phyloP scores from a whole-genome alignment of 2,797 vertebrate genomes.

The Centroberyx gerrardi region DNA sequence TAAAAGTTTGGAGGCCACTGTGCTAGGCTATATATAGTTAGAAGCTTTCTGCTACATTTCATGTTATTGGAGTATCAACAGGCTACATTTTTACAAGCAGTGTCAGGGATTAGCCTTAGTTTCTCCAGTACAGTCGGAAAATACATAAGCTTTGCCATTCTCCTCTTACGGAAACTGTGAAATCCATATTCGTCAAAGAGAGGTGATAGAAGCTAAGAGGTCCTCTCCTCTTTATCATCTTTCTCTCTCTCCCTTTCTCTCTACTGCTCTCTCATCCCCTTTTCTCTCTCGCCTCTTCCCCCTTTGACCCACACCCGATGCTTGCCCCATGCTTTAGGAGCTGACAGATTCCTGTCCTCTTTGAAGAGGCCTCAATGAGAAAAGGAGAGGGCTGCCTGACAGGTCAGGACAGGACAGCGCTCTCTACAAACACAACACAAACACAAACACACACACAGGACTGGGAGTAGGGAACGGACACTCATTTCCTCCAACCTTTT shows the following conservation, averaged over 20 bases:
- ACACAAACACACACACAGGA: slow-evolving; percentile 31
- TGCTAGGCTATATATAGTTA: background rate
- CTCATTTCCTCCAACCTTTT: slow-evolving; percentile 4
- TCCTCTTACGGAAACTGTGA: slow-evolving; percentile 5
- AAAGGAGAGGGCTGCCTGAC: background rate
- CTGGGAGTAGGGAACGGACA: background rate
- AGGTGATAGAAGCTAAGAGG: background rate
- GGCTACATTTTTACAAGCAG: background rate
- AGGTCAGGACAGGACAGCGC: slow-evolving; percentile 14
- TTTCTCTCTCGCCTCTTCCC: background rate
- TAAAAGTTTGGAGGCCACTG: background rate
- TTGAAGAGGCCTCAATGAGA: slow-evolving; percentile 25
- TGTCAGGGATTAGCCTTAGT: background rate
- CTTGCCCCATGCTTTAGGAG: slow-evolving; percentile 45
- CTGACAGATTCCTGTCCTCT: slow-evolving; percentile 54
- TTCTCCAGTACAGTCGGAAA: no score
- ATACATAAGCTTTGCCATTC: background rate
- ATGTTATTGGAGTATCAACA: background rate
- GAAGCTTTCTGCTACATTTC: background rate
- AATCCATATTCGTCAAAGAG: background rate
- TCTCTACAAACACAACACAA: slow-evolving; percentile 21
- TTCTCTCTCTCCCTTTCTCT: background rate
- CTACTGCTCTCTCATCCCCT: background rate
- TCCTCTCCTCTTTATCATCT: background rate
- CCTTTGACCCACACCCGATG: slow-evolving; percentile 15